A percentile compares a stretch with the other conserved stretches of the same genome.
Evolutionary conservation across 2,113 vertebrate genomes (phyloP).

Genomic region (Polypterus senegalus): DNA sequence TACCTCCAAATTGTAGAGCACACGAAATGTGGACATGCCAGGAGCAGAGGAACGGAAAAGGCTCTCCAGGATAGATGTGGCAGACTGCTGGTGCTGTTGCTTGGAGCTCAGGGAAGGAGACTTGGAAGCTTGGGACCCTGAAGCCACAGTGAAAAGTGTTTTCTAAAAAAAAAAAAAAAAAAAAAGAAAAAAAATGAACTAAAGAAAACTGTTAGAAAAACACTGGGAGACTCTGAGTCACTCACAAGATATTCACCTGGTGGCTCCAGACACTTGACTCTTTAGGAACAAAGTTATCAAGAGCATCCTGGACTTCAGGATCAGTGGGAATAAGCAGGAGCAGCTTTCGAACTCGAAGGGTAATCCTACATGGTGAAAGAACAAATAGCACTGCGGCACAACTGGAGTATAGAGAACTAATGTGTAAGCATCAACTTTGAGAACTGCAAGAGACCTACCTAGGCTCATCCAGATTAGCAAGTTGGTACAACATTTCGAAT

Average conservation of each 20-base stretch:
- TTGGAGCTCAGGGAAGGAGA: conserved; percentile 89
- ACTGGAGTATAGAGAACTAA: no score
- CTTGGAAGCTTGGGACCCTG: conserved; percentile 74
- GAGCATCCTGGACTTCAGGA: conserved; percentile 92
- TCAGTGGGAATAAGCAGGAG: conserved; percentile 92
- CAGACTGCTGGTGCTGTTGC: conserved; percentile 91
- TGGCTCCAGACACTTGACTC: conserved; percentile 69
- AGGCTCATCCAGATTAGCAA: conserved; percentile 89
- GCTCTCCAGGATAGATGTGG: conserved; percentile 85
- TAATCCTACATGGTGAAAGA: conserved; percentile 59
- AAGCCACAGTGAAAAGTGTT: conserved; percentile 76
- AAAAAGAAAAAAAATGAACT: conserved; percentile 8
- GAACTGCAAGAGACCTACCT: conserved; percentile 50
- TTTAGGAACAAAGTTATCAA: conserved; percentile 76
- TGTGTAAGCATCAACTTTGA: not conserved
- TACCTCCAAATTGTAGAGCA: conserved; percentile 96
- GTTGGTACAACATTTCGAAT: conserved; percentile 97
- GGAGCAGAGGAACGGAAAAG: conserved; percentile 91
- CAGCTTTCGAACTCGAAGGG: conserved; percentile 82
- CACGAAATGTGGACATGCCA: conserved; percentile 96
- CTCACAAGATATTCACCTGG: conserved; percentile 34
- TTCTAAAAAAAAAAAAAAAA: conserved; percentile 52
- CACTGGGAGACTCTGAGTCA: no score
- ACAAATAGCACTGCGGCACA: no score
- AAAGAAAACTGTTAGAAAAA: not conserved